These are phyloP conservation scores for Gryllus bimaculatus DNA, from an alignment of 1,140 invertebrate genomes.

Conservation along the genomic window DNA sequence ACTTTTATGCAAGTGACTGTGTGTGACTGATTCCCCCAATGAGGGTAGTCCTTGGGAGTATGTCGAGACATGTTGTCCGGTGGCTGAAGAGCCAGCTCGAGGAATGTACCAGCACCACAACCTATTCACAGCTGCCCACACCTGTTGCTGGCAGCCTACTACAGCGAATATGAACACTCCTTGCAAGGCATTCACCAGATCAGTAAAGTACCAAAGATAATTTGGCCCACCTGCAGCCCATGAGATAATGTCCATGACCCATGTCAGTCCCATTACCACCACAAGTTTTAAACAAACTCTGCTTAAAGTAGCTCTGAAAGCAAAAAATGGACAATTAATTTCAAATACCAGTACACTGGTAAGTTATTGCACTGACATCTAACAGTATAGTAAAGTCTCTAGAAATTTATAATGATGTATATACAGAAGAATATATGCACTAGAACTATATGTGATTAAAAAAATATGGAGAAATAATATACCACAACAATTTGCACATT, in stretches of 20 bases:
- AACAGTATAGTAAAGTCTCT: no score
- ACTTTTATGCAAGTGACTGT: slow-evolving; percentile 57
- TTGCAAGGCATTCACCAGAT: slow-evolving; percentile 73
- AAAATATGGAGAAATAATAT: no score
- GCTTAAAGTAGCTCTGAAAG: slow-evolving; percentile 59
- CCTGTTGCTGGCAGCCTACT: slow-evolving; percentile 77
- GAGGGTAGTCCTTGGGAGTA: slow-evolving; percentile 67
- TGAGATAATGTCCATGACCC: slow-evolving; percentile 72
- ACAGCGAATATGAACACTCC: slow-evolving; percentile 84
- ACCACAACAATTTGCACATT: neutral
- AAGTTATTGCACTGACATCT: no score
- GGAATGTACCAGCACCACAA: slow-evolving; percentile 47
- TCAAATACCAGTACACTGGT: no score
- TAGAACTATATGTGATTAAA: no score
- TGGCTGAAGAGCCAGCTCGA: slow-evolving; percentile 45
- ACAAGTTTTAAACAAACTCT: slow-evolving; percentile 73
- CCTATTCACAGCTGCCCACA: slow-evolving; percentile 55
- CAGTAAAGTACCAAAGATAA: slow-evolving; percentile 63
- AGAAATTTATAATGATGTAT: no score
- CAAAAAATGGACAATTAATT: neutral
- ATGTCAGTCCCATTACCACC: slow-evolving; percentile 76
- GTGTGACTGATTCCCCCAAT: slow-evolving; percentile 60
- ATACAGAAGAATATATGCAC: no score
- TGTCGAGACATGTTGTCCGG: slow-evolving; percentile 44
- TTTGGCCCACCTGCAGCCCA: slow-evolving; percentile 62